A percentile compares a stretch with the other conserved stretches of the same genome.
Evolutionary conservation across 2,888 invertebrate species (phyloP).

Genomic region (Acanthosoma haemorrhoidale): DNA sequence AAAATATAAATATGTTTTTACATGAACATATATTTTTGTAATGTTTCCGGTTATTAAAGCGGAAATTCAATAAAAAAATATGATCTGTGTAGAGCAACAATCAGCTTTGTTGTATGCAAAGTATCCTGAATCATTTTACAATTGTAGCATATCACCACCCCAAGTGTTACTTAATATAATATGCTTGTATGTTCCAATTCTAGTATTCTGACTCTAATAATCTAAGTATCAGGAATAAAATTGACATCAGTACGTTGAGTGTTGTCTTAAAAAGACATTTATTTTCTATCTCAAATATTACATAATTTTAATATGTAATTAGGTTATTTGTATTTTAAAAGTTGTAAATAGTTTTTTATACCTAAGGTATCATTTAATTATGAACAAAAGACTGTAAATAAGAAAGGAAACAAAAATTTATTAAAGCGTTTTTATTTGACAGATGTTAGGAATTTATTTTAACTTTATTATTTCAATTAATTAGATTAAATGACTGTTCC

Average conservation of each 20-base stretch:
- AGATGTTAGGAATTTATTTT: too few species aligned
- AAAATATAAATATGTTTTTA: not conserved
- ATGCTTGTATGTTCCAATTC: not conserved
- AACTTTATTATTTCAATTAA: too few species aligned
- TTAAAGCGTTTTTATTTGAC: not conserved
- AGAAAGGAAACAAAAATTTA: not conserved
- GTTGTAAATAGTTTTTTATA: not conserved
- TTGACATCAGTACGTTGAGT: not conserved
- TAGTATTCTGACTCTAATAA: not conserved
- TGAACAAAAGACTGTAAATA: not conserved
- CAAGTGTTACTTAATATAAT: not conserved
- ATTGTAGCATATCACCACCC: not conserved
- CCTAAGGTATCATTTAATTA: not conserved
- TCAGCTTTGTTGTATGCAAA: not conserved
- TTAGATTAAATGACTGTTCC: too few species aligned
- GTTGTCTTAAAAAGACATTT: not conserved
- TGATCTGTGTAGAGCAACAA: not conserved
- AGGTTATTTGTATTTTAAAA: not conserved
- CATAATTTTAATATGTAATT: not conserved
- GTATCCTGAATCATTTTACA: not conserved
- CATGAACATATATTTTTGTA: conserved; percentile 22
- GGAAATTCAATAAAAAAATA: not conserved
- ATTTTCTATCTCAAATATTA: not conserved
- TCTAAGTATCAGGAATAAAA: not conserved
- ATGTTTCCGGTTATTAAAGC: not conserved